A percentile compares a stretch with the other conserved stretches of the same genome.
Evolutionary conservation across 2,113 vertebrate genomes (phyloP).

Genomic region (Chionis minor): DNA sequence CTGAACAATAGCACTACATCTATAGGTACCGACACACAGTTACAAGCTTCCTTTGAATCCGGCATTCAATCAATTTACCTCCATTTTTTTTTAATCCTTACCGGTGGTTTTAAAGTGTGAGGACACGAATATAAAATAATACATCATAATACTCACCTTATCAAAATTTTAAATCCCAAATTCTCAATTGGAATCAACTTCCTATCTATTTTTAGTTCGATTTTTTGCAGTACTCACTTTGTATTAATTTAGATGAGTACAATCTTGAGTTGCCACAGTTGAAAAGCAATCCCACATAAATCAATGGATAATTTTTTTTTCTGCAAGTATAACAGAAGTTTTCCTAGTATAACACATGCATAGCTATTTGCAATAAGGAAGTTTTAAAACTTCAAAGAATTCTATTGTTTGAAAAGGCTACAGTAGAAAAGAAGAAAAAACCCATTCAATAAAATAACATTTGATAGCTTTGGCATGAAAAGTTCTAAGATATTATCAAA

Average conservation of each 20-base stretch:
- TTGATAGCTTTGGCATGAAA: not conserved
- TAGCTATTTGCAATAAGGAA: not conserved
- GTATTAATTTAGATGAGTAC: not conserved
- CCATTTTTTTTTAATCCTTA: not conserved
- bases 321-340: not conserved
- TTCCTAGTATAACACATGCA: not conserved
- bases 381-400: not conserved
- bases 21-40: not conserved
- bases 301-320: not conserved
- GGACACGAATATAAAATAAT: not conserved
- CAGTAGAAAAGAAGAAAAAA: not conserved
- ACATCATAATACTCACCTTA: not conserved
- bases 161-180: not conserved
- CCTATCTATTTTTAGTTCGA: not conserved
- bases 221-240: not conserved
- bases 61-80: not conserved
- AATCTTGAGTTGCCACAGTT: not conserved
- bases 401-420: not conserved
- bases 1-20: not conserved
- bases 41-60: not conserved
- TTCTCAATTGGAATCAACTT: not conserved
- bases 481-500: not conserved
- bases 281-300: not conserved
- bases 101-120: not conserved
- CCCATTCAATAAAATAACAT: not conserved